phyloP scores from a whole-genome alignment of 2,888 invertebrate genomes.

The Parthenolecanium corni region DNA sequence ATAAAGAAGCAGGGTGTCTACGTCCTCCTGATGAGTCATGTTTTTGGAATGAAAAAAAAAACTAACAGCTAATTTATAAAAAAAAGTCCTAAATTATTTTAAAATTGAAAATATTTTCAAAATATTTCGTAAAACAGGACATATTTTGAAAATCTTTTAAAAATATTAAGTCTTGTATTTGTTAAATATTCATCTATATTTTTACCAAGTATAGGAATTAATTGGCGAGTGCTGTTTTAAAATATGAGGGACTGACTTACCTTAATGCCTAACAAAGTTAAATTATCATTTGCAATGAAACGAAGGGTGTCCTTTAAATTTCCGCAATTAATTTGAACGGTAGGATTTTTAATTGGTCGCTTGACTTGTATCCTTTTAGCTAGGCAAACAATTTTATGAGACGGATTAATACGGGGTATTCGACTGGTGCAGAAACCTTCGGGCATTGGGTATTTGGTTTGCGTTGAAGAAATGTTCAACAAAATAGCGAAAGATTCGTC shows the following conservation, averaged over 20 bases:
- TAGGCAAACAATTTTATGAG: conserved; percentile 8
- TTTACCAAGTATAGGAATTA: too few species aligned
- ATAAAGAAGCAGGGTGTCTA: too few species aligned
- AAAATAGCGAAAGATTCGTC: conserved; percentile 68
- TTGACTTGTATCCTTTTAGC: background rate
- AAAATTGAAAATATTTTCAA: too few species aligned
- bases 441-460: conserved; percentile 58
- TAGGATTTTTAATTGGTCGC: background rate
- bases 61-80: too few species aligned
- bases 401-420: conserved; percentile 27
- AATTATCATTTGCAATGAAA: conserved; percentile 13
- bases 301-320: conserved; percentile 1
- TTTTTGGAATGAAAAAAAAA: too few species aligned
- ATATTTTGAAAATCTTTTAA: too few species aligned
- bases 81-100: too few species aligned
- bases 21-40: too few species aligned
- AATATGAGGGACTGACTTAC: background rate
- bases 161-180: too few species aligned
- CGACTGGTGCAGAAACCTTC: conserved; percentile 51
- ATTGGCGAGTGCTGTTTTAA: too few species aligned
- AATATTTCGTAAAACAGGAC: too few species aligned
- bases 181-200: too few species aligned
- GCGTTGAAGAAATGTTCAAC: conserved; percentile 67
- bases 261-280: conserved; percentile 14
- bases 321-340: conserved; percentile 4